phyloP scores from a whole-genome alignment of 2,888 invertebrate genomes.

The Horisme vitalbata region DNA sequence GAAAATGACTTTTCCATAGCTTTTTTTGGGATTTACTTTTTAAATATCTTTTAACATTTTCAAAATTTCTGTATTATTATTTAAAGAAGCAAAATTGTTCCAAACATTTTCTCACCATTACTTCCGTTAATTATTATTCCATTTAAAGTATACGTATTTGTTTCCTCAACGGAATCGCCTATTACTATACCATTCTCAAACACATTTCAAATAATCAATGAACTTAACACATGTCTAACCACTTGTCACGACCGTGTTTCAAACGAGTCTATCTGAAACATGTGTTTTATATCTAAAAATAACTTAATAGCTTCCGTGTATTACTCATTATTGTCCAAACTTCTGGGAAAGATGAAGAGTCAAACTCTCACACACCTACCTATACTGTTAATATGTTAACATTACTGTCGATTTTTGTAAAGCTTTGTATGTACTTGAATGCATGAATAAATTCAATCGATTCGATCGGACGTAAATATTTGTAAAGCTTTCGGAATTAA shows the following conservation, averaged over 20 bases:
- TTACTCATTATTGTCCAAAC: slow-evolving; percentile 31
- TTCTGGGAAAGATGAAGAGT: slow-evolving; percentile 46
- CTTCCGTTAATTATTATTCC: neutral
- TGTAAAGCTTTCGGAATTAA: slow-evolving; percentile 25
- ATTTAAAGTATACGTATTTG: neutral
- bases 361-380: slow-evolving; percentile 48
- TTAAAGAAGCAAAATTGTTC: no score
- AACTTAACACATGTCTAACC: slow-evolving; percentile 29
- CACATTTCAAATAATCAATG: slow-evolving; percentile 19
- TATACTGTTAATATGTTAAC: slow-evolving; percentile 43
- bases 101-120: neutral
- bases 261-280: slow-evolving; percentile 21
- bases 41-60: no score
- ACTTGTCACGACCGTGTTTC: slow-evolving; percentile 16
- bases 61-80: no score
- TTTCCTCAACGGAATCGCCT: slow-evolving; percentile 5
- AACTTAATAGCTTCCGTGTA: slow-evolving; percentile 52
- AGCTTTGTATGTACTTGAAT: slow-evolving; percentile 36
- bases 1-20: no score
- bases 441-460: slow-evolving; percentile 41
- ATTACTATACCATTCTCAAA: neutral
- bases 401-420: slow-evolving; percentile 48
- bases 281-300: slow-evolving; percentile 39
- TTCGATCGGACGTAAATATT: slow-evolving; percentile 38
- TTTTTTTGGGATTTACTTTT: no score